These are phyloP conservation scores for Pocillopora meandrina DNA, from an alignment of 92 coral and sea anemone species.

Conservation along the genomic window DNA sequence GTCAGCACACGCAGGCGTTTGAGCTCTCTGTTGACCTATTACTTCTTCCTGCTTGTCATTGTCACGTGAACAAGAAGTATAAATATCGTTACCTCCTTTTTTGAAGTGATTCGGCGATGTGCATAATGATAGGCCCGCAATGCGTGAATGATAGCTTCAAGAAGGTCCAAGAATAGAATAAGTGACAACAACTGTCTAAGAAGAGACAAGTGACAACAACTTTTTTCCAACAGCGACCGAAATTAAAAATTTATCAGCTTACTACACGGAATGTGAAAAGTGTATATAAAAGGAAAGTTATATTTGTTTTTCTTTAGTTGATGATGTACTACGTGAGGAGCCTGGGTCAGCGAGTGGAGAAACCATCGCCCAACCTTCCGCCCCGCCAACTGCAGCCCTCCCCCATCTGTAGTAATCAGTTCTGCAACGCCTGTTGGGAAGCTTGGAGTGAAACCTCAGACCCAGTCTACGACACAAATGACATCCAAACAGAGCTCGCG, in stretches of 20 bases:
- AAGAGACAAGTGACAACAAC: too few relatives aligned
- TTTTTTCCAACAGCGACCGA: not conserved
- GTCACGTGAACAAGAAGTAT: too few relatives aligned
- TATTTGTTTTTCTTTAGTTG: slow-evolving; percentile 29
- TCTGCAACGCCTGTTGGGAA: slow-evolving; percentile 55
- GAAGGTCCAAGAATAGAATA: too few relatives aligned
- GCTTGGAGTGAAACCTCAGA: slow-evolving; percentile 45
- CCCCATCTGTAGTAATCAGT: slow-evolving; percentile 67
- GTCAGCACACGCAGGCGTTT: too few relatives aligned
- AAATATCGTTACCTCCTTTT: too few relatives aligned
- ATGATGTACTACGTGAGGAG: slow-evolving; percentile 31
- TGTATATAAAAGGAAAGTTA: not conserved
- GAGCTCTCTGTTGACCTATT: too few relatives aligned
- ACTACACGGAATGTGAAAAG: not conserved
- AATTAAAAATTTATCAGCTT: not conserved
- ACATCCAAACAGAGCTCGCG: slow-evolving; percentile 73
- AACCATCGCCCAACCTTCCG: slow-evolving; percentile 35
- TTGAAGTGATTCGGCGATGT: too few relatives aligned
- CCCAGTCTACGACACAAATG: slow-evolving; percentile 57
- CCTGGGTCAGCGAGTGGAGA: slow-evolving; percentile 22
- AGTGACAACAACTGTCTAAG: too few relatives aligned
- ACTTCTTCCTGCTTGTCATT: too few relatives aligned
- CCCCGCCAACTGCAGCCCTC: slow-evolving; percentile 62
- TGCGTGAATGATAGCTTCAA: too few relatives aligned
- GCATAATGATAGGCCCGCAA: too few relatives aligned